These are phyloP conservation scores for Amblyjoppa fuscipennis DNA, from an alignment of 2,888 invertebrate genomes.

Conservation along the genomic window DNA sequence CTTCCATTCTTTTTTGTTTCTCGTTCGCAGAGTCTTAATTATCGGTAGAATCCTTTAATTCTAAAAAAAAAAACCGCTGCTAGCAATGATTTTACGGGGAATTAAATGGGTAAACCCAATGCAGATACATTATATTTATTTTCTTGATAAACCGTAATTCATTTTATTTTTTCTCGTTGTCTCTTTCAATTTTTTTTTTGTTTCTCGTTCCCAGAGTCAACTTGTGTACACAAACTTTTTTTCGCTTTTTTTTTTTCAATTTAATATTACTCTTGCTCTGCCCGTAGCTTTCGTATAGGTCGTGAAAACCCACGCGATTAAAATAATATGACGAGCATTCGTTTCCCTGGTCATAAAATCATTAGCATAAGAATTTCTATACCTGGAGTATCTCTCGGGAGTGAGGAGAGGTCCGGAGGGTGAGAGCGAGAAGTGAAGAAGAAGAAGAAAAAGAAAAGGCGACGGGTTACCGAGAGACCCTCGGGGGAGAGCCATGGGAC, in stretches of 20 bases:
- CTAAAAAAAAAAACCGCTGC: neutral
- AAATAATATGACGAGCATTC: constrained; percentile 85
- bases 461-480: constrained; percentile 3
- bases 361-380: constrained; percentile 85
- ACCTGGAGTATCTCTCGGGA: constrained; percentile 77
- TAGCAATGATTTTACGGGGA: neutral
- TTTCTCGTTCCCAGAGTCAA: neutral
- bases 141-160: neutral
- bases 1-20: neutral
- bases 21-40: neutral
- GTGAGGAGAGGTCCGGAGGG: constrained; percentile 35
- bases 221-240: neutral
- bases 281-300: constrained; percentile 60
- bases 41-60: constrained; percentile 20
- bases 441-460: constrained; percentile 4
- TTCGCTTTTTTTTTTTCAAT: neutral
- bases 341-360: constrained; percentile 85
- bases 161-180: neutral
- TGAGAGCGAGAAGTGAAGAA: constrained; percentile 18
- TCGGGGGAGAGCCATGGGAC: constrained; percentile 24
- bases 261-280: constrained; percentile 18
- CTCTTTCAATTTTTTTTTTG: neutral
- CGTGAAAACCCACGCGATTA: constrained; percentile 83
- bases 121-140: constrained; percentile 18
- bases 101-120: constrained; percentile 15